Evolutionary conservation across 2,797 vertebrate species (phyloP), one percentile per base, ranked within the genome.

Genomic region (Dromococcyx pavoninus): DNA sequence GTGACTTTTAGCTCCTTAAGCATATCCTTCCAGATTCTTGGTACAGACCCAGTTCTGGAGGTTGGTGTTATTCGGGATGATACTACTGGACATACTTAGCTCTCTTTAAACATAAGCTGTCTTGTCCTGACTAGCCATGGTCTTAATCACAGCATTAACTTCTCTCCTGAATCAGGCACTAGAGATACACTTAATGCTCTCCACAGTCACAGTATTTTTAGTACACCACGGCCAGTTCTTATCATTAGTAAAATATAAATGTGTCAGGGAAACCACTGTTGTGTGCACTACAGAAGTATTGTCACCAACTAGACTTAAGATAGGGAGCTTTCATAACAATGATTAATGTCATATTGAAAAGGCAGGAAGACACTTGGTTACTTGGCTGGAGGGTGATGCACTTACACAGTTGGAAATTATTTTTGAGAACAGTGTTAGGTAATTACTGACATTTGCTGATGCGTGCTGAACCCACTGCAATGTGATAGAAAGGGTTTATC

Each of bases 101-200:
- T 94, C 80, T 91, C 94, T 89, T 93, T 91, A 94, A 91, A 88
- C 71, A 41, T 91, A 91, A 94, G 93, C 94, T 87, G 73, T 80
- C 88, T 94, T 94, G 86, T 91, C 93, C 80, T 91, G 94, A 94
- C 91, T 91, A 87, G 77, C 80, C 91, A 69, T n/a, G 86, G 90
- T 74, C 80, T 95, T 96, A 95, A 95, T 95, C 95, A 85, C 67
- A 69, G 93, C 84, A 90, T 96, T 95, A 96, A 35, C 91, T 93
- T 19, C 86, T 87, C 74, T 94, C 32, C 67, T 93, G 93, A 76
- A 90, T 71, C 60, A 88, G 88, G 77, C 67, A 90, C 74, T 88
- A 87, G 79, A 95, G 94, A 93, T 83, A 74, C 90, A 51, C 77
- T 94, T 96, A 94, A 88, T 93, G 94, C 88, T 94, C 75, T 62